Evolutionary conservation across 2,113 vertebrate genomes (phyloP), one percentile per base, ranked within the genome.

Genomic region (Menura novaehollandiae): DNA sequence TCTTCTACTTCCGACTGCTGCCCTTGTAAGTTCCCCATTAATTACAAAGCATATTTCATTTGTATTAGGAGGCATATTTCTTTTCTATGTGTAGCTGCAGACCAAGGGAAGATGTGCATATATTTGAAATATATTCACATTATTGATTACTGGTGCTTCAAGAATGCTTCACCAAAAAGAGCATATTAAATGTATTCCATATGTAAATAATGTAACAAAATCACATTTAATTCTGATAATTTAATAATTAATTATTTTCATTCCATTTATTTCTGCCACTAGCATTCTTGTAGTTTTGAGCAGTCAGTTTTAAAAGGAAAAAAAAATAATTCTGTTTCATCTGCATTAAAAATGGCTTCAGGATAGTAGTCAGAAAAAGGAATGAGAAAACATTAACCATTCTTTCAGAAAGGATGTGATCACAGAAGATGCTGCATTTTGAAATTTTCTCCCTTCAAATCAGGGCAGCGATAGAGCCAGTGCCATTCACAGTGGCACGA

Each of bases 1-100:
- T 77, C 26, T 77, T 78, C 43, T 77, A 7, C 59, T 92, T 91
- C 64, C 0, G 0, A 72, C 24, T 67, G 44, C 24, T 84, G 35
- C 44, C 47, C 27, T 67, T 81, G 16, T 47, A 84, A 63, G 7
- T 41, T 81, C 15, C 10, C 9, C 49, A 47, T 81, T 91, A 95
- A 92, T 93, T 75, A 85, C 44, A 81, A 85, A 85, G 17, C 13
- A 64, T 73, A 90, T 76, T 95, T 90, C 46, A 76, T 76, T 66
- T 88, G 41, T 69, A 49, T 53, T 85, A 43, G 49, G 58, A 94
- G 60, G 27, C 18, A 74, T 68, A 90, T 86, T 96, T 87, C 71
- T 96, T 97, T 96, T 91, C 68, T 90, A 78, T 92, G 47, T 84
- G 35, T 88, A 96, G 60, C 53, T 92, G n/a, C 32, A 85, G 82